These are phyloP conservation scores for Lathamus discolor DNA, from an alignment of 2,113 vertebrate species.

Conservation along the genomic window DNA sequence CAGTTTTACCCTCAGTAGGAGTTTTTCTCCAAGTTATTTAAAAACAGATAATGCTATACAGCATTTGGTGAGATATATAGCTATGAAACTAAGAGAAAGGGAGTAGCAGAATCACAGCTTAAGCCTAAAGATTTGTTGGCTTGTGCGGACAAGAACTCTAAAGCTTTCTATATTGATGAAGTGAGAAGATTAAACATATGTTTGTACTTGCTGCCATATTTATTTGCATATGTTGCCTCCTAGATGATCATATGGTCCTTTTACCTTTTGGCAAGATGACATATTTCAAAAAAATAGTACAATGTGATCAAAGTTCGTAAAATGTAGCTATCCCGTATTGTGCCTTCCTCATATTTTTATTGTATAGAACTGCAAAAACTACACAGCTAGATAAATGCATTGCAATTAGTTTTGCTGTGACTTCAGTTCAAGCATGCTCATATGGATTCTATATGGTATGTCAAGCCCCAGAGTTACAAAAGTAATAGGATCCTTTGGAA, in stretches of 20 bases:
- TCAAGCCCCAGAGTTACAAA: background rate
- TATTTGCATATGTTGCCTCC: slow-evolving; percentile 60
- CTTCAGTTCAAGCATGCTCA: background rate
- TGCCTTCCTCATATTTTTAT: background rate
- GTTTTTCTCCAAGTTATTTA: background rate
- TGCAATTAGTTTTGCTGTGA: background rate
- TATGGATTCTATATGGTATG: background rate
- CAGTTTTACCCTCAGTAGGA: background rate
- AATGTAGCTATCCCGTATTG: background rate
- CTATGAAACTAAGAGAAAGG: background rate
- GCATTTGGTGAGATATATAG: background rate
- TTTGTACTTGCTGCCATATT: slow-evolving; percentile 55
- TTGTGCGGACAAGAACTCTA: background rate
- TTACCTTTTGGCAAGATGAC: slow-evolving; percentile 63
- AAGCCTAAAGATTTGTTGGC: slow-evolving; percentile 19
- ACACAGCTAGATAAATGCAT: background rate
- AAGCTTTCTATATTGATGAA: slow-evolving; percentile 44
- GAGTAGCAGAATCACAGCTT: background rate
- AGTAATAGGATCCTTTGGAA: background rate
- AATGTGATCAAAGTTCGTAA: slow-evolving; percentile 35
- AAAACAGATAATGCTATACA: background rate
- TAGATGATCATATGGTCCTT: slow-evolving; percentile 62
- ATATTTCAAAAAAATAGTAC: slow-evolving; percentile 30
- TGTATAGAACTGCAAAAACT: background rate
- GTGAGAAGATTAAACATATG: slow-evolving; percentile 65